Evolutionary conservation across 2,113 vertebrate species (phyloP).

Genomic region (Narcine bancroftii): DNA sequence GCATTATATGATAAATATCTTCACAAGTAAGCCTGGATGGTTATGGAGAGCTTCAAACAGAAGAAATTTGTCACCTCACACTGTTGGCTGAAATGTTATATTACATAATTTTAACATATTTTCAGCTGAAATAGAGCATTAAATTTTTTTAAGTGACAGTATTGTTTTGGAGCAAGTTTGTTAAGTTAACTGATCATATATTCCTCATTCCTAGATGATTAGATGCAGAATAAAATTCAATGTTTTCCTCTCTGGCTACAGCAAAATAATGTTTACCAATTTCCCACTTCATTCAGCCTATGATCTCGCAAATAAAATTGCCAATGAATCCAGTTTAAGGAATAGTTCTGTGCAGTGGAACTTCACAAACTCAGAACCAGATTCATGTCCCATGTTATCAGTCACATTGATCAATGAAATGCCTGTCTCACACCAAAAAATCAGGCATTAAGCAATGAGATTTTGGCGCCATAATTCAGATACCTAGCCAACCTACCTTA

Average conservation of each 20-base stretch:
- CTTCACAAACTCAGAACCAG: too few relatives aligned
- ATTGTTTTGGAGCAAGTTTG: neutral
- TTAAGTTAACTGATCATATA: neutral
- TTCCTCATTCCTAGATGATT: neutral
- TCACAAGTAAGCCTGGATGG: neutral
- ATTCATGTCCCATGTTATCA: neutral
- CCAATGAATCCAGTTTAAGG: neutral
- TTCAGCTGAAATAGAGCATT: constrained; percentile 1
- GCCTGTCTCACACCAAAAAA: neutral
- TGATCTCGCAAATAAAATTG: neutral
- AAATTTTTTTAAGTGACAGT: neutral
- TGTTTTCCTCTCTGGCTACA: neutral
- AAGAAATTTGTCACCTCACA: constrained; percentile 17
- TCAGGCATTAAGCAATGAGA: neutral
- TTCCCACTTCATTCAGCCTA: neutral
- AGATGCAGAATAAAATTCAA: neutral
- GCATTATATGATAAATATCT: constrained; percentile 30
- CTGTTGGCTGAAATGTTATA: neutral
- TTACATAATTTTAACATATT: neutral
- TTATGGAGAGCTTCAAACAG: neutral
- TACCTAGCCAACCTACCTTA: neutral
- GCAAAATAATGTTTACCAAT: neutral
- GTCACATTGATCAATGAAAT: neutral
- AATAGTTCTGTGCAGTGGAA: neutral
- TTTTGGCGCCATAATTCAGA: neutral